A percentile compares a stretch with the other conserved stretches of the same genome.
phyloP scores from a whole-genome alignment of 2,888 invertebrate species.

The Drosophila subquinaria region DNA sequence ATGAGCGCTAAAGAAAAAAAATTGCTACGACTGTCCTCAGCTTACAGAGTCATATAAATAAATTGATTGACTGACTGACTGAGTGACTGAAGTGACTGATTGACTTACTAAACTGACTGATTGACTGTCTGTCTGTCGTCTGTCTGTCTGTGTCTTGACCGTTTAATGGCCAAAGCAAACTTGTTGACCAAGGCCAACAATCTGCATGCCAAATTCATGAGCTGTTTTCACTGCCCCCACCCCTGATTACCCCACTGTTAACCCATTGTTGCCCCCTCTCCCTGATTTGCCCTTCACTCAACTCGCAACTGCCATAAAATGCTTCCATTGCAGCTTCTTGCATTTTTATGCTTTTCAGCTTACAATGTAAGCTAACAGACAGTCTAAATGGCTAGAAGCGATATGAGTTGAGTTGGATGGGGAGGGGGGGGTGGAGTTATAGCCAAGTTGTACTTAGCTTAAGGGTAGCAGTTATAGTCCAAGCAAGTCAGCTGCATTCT shows the following conservation, averaged over 20 bases:
- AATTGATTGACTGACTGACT: constrained; percentile 35
- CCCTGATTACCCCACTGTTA: background rate
- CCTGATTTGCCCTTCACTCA: background rate
- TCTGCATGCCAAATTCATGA: constrained; percentile 56
- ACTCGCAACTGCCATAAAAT: constrained; percentile 7
- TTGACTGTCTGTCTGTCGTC: constrained; percentile 21
- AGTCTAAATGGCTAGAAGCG: background rate
- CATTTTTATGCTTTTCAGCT: constrained; percentile 36
- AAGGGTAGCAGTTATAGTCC: background rate
- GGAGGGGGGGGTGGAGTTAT: background rate
- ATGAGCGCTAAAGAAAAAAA: constrained; percentile 6
- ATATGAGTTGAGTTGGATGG: too few relatives aligned
- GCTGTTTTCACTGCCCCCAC: constrained; percentile 40
- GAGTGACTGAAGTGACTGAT: background rate
- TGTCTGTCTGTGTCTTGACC: constrained; percentile 1
- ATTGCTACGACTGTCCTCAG: background rate
- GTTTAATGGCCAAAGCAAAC: constrained; percentile 44
- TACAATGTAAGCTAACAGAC: constrained; percentile 39
- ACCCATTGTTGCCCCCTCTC: background rate
- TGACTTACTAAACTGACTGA: constrained; percentile 33
- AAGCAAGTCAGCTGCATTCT: constrained; percentile 11
- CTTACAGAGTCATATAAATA: constrained; percentile 36
- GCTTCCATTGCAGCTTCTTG: constrained; percentile 10
- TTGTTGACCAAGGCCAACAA: constrained; percentile 64
- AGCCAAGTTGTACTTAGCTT: background rate